Evolutionary conservation across 2,113 vertebrate species (phyloP).

Genomic region (Dinomys branickii): DNA sequence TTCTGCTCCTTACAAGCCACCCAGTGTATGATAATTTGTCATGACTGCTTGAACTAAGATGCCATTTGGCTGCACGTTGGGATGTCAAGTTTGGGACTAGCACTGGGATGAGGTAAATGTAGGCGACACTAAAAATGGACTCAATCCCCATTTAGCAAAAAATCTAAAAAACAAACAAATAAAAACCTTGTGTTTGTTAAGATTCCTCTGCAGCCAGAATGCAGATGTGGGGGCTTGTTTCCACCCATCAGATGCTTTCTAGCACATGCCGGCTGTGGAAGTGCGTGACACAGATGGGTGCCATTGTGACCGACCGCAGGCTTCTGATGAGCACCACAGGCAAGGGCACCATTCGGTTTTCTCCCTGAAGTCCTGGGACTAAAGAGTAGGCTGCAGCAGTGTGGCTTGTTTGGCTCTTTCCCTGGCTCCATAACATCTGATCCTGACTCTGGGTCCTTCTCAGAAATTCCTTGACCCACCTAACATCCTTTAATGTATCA

Average conservation of each 20-base stretch:
- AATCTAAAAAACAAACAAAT: neutral
- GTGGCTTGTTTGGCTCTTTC: neutral
- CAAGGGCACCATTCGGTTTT: neutral
- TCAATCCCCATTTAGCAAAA: neutral
- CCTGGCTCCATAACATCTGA: neutral
- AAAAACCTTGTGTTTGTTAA: neutral
- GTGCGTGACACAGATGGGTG: neutral
- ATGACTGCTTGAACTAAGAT: neutral
- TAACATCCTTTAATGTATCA: slow-evolving; percentile 20
- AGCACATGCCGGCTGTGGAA: neutral
- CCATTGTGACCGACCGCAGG: neutral
- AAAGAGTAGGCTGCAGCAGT: fast-evolving
- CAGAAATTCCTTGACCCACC: slow-evolving; percentile 51
- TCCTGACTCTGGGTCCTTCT: slow-evolving; percentile 23
- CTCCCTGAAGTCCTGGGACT: neutral
- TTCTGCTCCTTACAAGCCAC: neutral
- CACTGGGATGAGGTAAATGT: too few species aligned
- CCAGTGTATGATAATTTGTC: neutral
- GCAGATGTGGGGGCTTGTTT: neutral
- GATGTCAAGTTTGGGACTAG: neutral
- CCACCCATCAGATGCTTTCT: neutral
- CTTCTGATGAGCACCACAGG: fast-evolving
- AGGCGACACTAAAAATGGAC: neutral
- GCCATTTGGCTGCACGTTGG: neutral
- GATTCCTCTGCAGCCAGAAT: neutral